Evolutionary conservation across 1,140 invertebrate species (phyloP).

Genomic region (Leptoteleia sp.): DNA sequence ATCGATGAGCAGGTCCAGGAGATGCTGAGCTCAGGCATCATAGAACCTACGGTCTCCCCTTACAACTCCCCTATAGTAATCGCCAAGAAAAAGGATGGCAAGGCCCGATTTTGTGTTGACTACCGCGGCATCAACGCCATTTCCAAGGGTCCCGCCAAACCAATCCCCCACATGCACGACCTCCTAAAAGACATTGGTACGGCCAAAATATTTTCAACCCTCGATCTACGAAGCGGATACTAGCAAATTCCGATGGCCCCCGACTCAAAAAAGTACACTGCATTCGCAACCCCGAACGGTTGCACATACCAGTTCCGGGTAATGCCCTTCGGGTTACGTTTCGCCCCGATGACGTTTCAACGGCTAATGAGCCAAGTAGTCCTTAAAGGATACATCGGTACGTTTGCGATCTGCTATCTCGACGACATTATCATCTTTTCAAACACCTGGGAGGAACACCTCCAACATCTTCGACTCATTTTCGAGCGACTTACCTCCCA

Average conservation of each 20-base stretch:
- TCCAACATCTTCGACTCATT: too few relatives aligned
- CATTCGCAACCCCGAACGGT: background rate
- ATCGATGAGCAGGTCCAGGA: background rate
- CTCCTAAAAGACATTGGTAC: background rate
- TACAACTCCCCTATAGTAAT: background rate
- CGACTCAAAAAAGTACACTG: background rate
- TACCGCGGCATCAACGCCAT: background rate
- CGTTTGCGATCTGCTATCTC: too few relatives aligned
- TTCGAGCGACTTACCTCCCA: too few relatives aligned
- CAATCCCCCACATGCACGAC: background rate
- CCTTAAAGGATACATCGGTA: too few relatives aligned
- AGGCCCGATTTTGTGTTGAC: background rate
- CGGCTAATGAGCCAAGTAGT: background rate
- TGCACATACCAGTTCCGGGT: background rate
- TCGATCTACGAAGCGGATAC: background rate
- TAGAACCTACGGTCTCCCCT: background rate
- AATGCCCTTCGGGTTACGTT: background rate
- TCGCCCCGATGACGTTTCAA: background rate
- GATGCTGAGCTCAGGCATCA: background rate
- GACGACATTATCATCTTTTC: too few relatives aligned
- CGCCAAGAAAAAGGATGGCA: background rate
- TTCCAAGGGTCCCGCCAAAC: background rate
- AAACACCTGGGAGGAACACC: too few relatives aligned
- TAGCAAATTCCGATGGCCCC: background rate
- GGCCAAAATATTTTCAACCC: background rate